Base-by-base conservation (phyloP, 2,888 invertebrate genomes). In the Synanthedon vespiformis region DNA sequence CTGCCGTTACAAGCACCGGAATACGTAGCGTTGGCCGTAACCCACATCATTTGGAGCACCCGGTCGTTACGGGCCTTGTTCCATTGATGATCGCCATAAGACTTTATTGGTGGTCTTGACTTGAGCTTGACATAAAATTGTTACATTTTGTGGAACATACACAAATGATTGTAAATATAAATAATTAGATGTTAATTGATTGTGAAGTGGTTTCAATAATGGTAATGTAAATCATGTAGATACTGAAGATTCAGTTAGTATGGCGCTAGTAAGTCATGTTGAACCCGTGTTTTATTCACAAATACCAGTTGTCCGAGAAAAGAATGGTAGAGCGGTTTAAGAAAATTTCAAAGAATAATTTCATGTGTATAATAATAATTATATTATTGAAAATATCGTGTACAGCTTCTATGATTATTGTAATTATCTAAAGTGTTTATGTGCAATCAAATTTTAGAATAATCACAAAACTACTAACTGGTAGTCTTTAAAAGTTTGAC, bases 41-140 rank as follows among this genome's bases (percentile, higher is more conserved):
- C 72, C 74, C 70, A 65, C 71, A 64, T 72, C 72, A 69, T 79
- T 77, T 69, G 57, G 70, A 64, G 68, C 51, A 59, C 64, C 65
- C 64, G 68, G 67, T 71, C 74, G 71, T 78, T 76, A 72, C 61
- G 63, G 63, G 58, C 62, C 68, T 65, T 68, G 62, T 67, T 61
- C 64, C 63, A 68, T 72, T 73, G 69, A 80, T 77, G 72, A 68
- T 64, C 55, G 67, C 65, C 64, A 67, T 77, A 76, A 75, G 68
- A 65, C 57, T 72, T 74, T 77, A 77, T 74, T 71, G 72, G 67
- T 67, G 61, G 59, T 66, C 66, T 70, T 69, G 63, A 68, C 66
- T 70, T 69, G 63, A 68, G 13, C 18, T 48, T 16, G 18, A 48
- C 48, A 48, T 22, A 48, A 48, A 48, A 48, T 44, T 44, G 44